Evolutionary conservation across 2,113 vertebrate species (phyloP).

Genomic region (Zosterops hypoxanthus): DNA sequence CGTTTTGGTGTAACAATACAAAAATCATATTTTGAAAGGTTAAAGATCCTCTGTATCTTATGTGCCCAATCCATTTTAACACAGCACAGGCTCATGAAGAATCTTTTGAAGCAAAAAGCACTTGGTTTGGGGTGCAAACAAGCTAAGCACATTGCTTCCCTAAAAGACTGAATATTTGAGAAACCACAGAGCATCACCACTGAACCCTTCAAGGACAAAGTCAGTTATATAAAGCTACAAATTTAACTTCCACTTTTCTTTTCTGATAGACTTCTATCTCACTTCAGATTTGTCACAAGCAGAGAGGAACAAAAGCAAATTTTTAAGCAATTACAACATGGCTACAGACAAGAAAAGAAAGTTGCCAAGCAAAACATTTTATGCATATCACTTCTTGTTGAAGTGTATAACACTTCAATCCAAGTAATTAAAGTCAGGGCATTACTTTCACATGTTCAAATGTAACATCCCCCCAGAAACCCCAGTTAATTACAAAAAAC

Average conservation of each 20-base stretch:
- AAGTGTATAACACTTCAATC: background rate
- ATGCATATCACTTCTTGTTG: background rate
- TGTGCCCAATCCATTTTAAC: background rate
- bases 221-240: background rate
- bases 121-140: background rate
- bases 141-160: background rate
- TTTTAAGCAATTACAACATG: background rate
- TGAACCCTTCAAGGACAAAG: background rate
- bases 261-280: background rate
- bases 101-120: background rate
- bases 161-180: background rate
- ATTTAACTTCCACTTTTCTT: background rate
- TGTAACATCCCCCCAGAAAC: background rate
- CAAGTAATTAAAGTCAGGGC: background rate
- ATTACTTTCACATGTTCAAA: background rate
- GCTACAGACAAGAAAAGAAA: slow-evolving; percentile 29
- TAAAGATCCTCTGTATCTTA: background rate
- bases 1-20: background rate
- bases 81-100: background rate
- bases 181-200: background rate
- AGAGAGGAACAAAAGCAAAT: slow-evolving; percentile 20
- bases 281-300: background rate
- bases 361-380: slow-evolving; percentile 29
- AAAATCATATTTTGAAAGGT: background rate
- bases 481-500: background rate